Percentiles rank a stretch among this genome's conserved stretches.
These are phyloP conservation scores for Drosophila guanche DNA, from an alignment of 1,140 invertebrate genomes.

Conservation along the genomic window DNA sequence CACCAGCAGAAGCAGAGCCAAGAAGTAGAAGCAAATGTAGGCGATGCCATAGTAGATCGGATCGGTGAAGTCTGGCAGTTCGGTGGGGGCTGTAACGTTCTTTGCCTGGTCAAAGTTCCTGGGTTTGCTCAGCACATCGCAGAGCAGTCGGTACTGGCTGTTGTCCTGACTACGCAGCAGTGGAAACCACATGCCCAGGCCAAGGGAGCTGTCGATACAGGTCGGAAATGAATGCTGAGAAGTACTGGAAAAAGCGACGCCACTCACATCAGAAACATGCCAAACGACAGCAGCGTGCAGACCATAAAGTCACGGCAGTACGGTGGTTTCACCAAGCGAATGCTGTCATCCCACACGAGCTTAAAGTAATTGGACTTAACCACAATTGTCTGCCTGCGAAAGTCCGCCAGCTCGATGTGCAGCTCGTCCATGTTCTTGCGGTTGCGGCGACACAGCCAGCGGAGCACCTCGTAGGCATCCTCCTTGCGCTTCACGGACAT, in stretches of 20 bases:
- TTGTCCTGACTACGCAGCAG: slow-evolving; percentile 22
- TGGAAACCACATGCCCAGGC: slow-evolving; percentile 30
- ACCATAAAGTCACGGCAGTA: background rate
- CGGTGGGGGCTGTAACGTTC: background rate
- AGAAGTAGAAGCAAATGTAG: background rate
- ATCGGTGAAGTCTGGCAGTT: slow-evolving; percentile 16
- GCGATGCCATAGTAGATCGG: slow-evolving; percentile 6
- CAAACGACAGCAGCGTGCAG: slow-evolving; percentile 12
- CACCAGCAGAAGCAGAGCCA: background rate
- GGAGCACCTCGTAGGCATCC: background rate
- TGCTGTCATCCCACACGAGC: background rate
- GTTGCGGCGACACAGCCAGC: slow-evolving; percentile 21
- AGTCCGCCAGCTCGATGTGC: background rate
- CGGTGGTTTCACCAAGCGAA: background rate
- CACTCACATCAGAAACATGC: slow-evolving; percentile 23
- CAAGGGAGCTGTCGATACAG: slow-evolving; percentile 12
- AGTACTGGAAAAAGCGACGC: too few relatives aligned
- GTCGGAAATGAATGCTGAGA: too few relatives aligned
- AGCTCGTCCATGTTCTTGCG: slow-evolving; percentile 19
- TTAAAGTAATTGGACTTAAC: background rate
- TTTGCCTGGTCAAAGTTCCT: background rate
- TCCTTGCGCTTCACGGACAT: slow-evolving; percentile 2
- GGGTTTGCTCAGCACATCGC: background rate
- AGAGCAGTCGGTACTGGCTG: background rate
- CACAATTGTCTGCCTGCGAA: too few relatives aligned